Percentiles rank a stretch among this genome's conserved stretches.
phyloP scores from a whole-genome alignment of 2,113 vertebrate genomes.

The Bos javanicus region DNA sequence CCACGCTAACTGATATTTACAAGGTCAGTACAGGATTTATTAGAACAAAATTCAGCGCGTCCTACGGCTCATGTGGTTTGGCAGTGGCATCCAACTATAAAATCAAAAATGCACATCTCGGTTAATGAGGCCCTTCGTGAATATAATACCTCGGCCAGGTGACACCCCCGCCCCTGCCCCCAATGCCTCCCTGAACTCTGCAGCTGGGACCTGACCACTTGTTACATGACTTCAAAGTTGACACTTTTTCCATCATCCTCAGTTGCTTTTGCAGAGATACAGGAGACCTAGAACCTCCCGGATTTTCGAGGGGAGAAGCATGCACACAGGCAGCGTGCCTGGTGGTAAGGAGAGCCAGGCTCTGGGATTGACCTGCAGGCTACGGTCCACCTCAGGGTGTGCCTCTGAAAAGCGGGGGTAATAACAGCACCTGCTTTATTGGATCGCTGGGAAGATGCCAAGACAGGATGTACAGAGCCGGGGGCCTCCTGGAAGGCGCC shows the following conservation, averaged over 20 bases:
- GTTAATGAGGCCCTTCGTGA: background rate
- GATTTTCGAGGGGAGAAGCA: background rate
- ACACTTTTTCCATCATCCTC: background rate
- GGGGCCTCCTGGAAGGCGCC: fast-evolving
- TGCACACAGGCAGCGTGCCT: background rate
- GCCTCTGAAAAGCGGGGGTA: background rate
- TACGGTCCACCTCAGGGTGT: background rate
- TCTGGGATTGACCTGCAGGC: background rate
- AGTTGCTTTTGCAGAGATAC: background rate
- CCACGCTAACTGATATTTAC: background rate
- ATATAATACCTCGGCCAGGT: background rate
- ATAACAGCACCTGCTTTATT: background rate
- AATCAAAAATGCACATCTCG: background rate
- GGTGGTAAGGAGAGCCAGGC: background rate
- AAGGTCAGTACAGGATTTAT: background rate
- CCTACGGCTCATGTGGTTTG: background rate
- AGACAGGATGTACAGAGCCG: background rate
- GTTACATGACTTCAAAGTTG: background rate
- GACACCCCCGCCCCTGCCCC: background rate
- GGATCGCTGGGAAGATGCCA: background rate
- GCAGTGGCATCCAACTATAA: background rate
- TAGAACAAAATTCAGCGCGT: background rate
- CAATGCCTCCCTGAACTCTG: background rate
- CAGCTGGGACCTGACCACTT: background rate
- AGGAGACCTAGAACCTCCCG: background rate